These are phyloP conservation scores for Gymnocephalus cernua DNA, from an alignment of 2,113 vertebrate genomes.

Conservation along the genomic window DNA sequence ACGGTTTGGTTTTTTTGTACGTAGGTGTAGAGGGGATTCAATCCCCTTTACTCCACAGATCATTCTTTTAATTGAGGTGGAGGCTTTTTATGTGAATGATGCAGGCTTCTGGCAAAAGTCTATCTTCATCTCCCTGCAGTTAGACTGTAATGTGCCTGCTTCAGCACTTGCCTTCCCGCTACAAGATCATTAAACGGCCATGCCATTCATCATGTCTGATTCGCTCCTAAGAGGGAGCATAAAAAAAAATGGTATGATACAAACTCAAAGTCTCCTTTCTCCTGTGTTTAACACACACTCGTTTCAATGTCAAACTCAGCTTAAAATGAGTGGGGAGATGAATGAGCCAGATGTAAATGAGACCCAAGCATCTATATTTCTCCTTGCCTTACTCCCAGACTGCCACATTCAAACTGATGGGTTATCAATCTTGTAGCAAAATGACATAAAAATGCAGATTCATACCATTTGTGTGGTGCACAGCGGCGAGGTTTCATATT, in stretches of 20 bases:
- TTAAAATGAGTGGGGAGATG: conserved; percentile 51
- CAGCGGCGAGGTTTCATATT: conserved; percentile 17
- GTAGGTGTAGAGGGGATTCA: conserved; percentile 20
- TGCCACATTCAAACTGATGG: conserved; percentile 37
- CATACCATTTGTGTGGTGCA: conserved; percentile 39
- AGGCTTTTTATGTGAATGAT: conserved; percentile 34
- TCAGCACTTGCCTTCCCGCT: conserved; percentile 63
- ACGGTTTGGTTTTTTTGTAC: not conserved
- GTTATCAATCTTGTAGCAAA: conserved; percentile 63
- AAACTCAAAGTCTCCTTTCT: conserved; percentile 29
- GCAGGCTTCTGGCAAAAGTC: conserved; percentile 33
- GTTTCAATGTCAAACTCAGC: conserved; percentile 61
- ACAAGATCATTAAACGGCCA: conserved; percentile 69
- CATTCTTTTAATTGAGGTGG: conserved; percentile 50
- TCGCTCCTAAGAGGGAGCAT: conserved; percentile 29
- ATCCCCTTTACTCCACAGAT: conserved; percentile 47
- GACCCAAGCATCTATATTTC: conserved; percentile 45
- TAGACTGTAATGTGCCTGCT: conserved; percentile 60
- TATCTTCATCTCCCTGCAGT: conserved; percentile 55
- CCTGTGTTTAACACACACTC: conserved; percentile 45
- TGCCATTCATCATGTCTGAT: conserved; percentile 69
- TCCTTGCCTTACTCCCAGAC: conserved; percentile 32
- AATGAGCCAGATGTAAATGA: conserved; percentile 68
- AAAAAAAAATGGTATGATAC: not conserved
- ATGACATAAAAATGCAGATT: conserved; percentile 69